Base-by-base conservation (phyloP, 2,797 vertebrate genomes). In the Enteromius afrohamiltoni region DNA sequence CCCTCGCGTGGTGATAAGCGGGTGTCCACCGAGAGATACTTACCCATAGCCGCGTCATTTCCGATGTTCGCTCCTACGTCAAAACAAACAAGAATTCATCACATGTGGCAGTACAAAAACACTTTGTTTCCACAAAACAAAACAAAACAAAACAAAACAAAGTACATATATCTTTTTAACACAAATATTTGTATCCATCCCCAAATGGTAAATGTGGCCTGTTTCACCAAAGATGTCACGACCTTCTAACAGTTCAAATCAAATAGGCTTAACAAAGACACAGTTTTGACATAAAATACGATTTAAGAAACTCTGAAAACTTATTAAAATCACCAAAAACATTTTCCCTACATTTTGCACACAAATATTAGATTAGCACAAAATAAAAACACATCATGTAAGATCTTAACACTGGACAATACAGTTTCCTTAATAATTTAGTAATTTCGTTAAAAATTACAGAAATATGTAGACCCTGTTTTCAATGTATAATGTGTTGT, bases 81-180 rank as follows among this genome's bases (percentile, higher is more conserved):
- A 71, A 58, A 77, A 49, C 51, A 45, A 77, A 78, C 45, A 70
- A 26, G n/a, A 58, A 58, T 62, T 74, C 3, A 13, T 10, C 37
- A 70, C 51, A 26, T 3, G 53, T 65, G 58, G 17, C 42, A 29
- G 47, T 8, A 70, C 65, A 80, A 42, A 1, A 19, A 64, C 76
- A 64, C 6, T 11, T 77, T 45, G 75, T 62, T 29, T 42, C 16
- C 21, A 7, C 26, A 5, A 60, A 23, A 14, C 42, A 8, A 47
- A 14, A 47, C 13, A n/a, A n/a, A 53, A n/a, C n/a, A n/a, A 51
- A 19, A 14, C 42, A 8, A 47, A 14, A 47, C 13, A n/a, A n/a
- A 53, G 19, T 8, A 19, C 2, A 17, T 4, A 49, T 16, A 51
- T 6, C 8, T 69, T 69, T 69, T 14, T 23, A 69, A 42, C 6